phyloP scores from a whole-genome alignment of 2,113 vertebrate species.

The Heteronetta atricapilla region DNA sequence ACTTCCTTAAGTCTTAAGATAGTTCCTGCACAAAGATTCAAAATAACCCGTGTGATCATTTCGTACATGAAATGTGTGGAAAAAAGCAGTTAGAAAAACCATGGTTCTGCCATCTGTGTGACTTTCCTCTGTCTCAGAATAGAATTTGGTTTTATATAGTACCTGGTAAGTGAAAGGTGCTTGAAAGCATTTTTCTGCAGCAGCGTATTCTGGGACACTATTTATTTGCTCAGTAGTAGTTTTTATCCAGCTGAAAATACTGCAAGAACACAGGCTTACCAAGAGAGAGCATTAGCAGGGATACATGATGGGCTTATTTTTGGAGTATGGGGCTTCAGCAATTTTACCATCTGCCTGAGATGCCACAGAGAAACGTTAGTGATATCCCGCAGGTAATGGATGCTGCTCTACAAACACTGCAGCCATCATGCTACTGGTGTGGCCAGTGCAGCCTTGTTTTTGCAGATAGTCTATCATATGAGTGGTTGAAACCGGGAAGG shows the following conservation, averaged over 20 bases:
- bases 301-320: not conserved
- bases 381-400: fast-evolving
- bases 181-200: not conserved
- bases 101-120: not conserved
- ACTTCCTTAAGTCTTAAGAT: not conserved
- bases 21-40: not conserved
- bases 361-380: not conserved
- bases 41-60: not conserved
- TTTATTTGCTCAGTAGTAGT: not conserved
- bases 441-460: not conserved
- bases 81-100: slow-evolving; percentile 4
- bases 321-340: not conserved
- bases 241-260: not conserved
- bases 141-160: slow-evolving; percentile 6
- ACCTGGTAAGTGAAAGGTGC: not conserved
- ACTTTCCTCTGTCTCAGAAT: not conserved
- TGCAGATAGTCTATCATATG: not conserved
- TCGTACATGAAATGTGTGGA: not conserved
- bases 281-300: not conserved
- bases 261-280: not conserved
- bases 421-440: not conserved
- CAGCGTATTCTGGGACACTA: not conserved
- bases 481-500: not conserved
- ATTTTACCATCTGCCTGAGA: not conserved
- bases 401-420: not conserved